Conservation (phyloP, 2,888 invertebrate species). For the Conops quadrifasciatus region DNA sequence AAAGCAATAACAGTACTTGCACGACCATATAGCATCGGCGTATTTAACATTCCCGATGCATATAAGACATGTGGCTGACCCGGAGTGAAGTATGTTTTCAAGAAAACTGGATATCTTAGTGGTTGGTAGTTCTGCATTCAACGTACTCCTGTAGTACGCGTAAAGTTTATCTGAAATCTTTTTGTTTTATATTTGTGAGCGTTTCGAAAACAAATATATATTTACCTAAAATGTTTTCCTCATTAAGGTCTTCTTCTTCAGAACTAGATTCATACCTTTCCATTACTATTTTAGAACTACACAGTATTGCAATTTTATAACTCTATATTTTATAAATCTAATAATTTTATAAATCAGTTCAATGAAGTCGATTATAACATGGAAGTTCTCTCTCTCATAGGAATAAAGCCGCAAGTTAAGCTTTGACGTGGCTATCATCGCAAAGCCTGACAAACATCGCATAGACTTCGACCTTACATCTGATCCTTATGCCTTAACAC, state of each 20-base stretch:
- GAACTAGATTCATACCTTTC: slow-evolving; percentile 68
- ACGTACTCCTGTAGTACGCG: slow-evolving; percentile 64
- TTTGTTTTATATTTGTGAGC: too few relatives aligned
- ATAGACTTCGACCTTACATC: too few relatives aligned
- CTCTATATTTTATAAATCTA: too few relatives aligned
- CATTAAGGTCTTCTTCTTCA: slow-evolving; percentile 66
- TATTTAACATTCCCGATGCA: slow-evolving; percentile 89
- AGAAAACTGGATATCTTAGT: slow-evolving; percentile 75
- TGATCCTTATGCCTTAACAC: too few relatives aligned
- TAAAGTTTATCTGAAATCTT: slow-evolving; percentile 65
- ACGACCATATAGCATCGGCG: slow-evolving; percentile 87
- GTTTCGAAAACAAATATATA: too few relatives aligned
- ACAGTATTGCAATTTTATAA: too few relatives aligned
- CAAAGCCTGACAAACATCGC: too few relatives aligned
- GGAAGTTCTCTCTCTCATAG: too few relatives aligned
- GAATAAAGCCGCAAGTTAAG: too few relatives aligned
- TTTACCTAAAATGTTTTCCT: slow-evolving; percentile 66
- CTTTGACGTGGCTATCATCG: too few relatives aligned
- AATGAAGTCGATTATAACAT: too few relatives aligned
- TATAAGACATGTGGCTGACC: slow-evolving; percentile 85
- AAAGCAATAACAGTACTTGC: slow-evolving; percentile 81
- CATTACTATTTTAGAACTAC: slow-evolving; percentile 61
- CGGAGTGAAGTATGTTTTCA: slow-evolving; percentile 81
- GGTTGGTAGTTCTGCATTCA: slow-evolving; percentile 40
- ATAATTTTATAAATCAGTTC: too few relatives aligned